phyloP scores from a whole-genome alignment of 2,888 invertebrate genomes.

The Drosophila pegasa region DNA sequence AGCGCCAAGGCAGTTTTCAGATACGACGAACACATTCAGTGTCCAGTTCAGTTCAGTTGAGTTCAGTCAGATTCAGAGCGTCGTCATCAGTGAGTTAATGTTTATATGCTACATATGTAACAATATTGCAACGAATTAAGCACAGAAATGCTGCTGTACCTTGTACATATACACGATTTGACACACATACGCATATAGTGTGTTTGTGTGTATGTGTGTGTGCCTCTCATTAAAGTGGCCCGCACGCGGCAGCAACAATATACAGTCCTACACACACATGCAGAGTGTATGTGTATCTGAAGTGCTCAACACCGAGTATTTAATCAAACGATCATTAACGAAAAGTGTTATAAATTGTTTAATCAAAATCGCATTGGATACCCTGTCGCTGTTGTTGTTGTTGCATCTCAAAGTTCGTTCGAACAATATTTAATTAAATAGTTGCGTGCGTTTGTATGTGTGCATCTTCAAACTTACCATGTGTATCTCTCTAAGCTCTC shows the following conservation, averaged over 20 bases:
- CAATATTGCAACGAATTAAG: slow-evolving; percentile 49
- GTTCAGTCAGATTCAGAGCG: slow-evolving; percentile 76
- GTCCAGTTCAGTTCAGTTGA: slow-evolving; percentile 76
- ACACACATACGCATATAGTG: slow-evolving; percentile 9
- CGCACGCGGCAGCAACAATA: slow-evolving; percentile 13
- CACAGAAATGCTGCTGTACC: slow-evolving; percentile 45
- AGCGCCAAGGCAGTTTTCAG: slow-evolving; percentile 59
- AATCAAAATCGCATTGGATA: slow-evolving; percentile 25
- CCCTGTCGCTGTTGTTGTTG: slow-evolving; percentile 52
- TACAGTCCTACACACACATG: not conserved
- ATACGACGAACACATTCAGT: slow-evolving; percentile 55
- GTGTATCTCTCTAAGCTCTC: slow-evolving; percentile 57
- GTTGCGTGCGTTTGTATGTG: slow-evolving; percentile 40
- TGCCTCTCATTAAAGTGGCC: slow-evolving; percentile 20
- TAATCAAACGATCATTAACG: slow-evolving; percentile 32
- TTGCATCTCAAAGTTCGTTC: slow-evolving; percentile 27
- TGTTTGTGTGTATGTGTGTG: not conserved
- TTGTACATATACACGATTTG: slow-evolving; percentile 19
- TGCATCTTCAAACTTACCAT: slow-evolving; percentile 31
- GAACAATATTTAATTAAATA: slow-evolving; percentile 64
- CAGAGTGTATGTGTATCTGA: not conserved
- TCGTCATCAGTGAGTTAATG: slow-evolving; percentile 77
- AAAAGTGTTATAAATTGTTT: slow-evolving; percentile 37
- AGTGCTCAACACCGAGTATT: slow-evolving; percentile 25
- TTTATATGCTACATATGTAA: slow-evolving; percentile 70